A percentile compares a stretch with the other conserved stretches of the same genome.
These are phyloP conservation scores for Rotaria socialis DNA, from an alignment of 2,888 invertebrate species.

Conservation along the genomic window DNA sequence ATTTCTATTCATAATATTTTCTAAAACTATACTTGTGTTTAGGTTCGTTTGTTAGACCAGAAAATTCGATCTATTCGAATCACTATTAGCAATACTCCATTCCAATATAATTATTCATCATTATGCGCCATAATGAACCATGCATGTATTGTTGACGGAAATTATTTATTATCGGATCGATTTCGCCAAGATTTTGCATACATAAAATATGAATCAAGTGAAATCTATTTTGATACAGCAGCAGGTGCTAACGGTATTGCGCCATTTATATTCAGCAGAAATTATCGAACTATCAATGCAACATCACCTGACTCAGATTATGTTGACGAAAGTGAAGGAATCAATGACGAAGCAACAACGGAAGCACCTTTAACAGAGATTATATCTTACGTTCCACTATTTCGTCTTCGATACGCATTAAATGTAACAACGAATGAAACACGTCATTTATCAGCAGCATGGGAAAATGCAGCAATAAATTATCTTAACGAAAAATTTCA, in stretches of 20 bases:
- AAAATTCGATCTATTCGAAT: background rate
- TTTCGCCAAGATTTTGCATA: background rate
- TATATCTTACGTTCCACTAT: background rate
- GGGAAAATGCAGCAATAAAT: background rate
- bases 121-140: background rate
- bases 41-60: background rate
- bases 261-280: background rate
- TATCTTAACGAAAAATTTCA: background rate
- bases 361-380: background rate
- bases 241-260: background rate
- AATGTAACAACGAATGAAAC: background rate
- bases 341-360: background rate
- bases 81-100: background rate
- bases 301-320: background rate
- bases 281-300: background rate
- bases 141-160: background rate
- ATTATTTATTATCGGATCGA: constrained; percentile 30
- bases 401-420: background rate
- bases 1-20: too few species aligned
- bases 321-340: background rate
- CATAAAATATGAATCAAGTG: background rate
- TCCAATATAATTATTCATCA: background rate
- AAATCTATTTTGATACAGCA: background rate
- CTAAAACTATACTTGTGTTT: background rate
- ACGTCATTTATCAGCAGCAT: background rate